Evolutionary conservation across 2,888 invertebrate genomes (phyloP).

Genomic region (Neocrepidodera transversa): DNA sequence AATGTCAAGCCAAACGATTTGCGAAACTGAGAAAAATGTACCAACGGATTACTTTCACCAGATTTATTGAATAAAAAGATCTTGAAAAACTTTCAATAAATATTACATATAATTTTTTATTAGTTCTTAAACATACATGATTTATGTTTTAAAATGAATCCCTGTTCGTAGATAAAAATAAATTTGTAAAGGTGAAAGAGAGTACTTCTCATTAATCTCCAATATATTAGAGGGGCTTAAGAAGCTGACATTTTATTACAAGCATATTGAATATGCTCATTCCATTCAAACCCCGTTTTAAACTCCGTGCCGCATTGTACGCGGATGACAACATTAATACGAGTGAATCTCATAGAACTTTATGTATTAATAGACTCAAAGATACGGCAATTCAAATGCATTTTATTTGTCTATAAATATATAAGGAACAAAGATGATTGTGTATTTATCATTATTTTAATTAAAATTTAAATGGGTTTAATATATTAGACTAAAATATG

Average conservation of each 20-base stretch:
- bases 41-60: neutral
- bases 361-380: constrained; percentile 5
- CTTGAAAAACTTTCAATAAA: too few relatives aligned
- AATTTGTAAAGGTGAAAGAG: constrained; percentile 4
- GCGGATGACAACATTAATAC: constrained; percentile 4
- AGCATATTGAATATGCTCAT: constrained; percentile 12
- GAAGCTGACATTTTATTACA: constrained; percentile 13
- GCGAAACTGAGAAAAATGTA: constrained; percentile 11
- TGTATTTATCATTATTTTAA: too few relatives aligned
- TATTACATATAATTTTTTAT: too few relatives aligned
- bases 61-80: too few relatives aligned
- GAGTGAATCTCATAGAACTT: constrained; percentile 2
- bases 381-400: neutral
- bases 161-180: constrained; percentile 1
- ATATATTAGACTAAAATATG: constrained; percentile 5
- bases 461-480: too few relatives aligned
- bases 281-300: constrained; percentile 3
- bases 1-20: constrained; percentile 11
- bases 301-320: constrained; percentile 4
- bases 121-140: too few relatives aligned
- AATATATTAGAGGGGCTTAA: constrained; percentile 5
- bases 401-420: too few relatives aligned
- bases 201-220: too few relatives aligned
- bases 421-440: too few relatives aligned
- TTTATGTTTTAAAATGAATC: too few relatives aligned